Evolutionary conservation across 2,888 invertebrate species (phyloP), one percentile per base, ranked within the genome.

Genomic region (Sarcophaga carnaria): DNA sequence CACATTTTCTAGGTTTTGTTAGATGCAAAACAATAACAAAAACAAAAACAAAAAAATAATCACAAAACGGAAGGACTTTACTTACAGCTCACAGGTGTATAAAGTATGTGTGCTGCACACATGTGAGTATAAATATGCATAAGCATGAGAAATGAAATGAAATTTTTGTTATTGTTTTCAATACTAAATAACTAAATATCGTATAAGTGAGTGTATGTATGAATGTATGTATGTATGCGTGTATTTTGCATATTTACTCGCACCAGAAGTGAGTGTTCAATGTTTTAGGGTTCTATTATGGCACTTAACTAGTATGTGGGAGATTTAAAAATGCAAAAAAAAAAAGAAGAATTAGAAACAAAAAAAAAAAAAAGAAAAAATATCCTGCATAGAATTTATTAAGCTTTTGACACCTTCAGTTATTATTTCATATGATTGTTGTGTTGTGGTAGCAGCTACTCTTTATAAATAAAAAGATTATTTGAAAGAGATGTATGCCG

Each of bases 321-420:
- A 22, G 17, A 25, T 69, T 45, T 54, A 37, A 78, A 78, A 62
- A 49, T 72, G 47, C 82, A 79, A 67, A 72, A 78, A 75, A 76
- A 60, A 47, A 77, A 67, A 75, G 47, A 25, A 72, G 22, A 70
- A 66, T 54, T 74, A 77, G 66, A 80, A 77, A 82, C 70, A 49
- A 20, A 74, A 54, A 17, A 54, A 22, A 22, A 22, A 22, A 49
- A 20, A 20, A n/a, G 12, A 67, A 86, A 86, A 77, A 83, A 27
- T 64, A 74, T 80, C 75, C 60, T 83, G 77, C 80, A 74, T 80
- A 74, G 74, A 86, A 83, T 83, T 83, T 84, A 84, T 82, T 84
- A 87, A 79, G 87, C 87, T 84, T 87, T 87, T 87, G 81, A 87
- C 87, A 87, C 87, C 84, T 87, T 87, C 81, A 84, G 81, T 81